A percentile compares a stretch with the other conserved stretches of the same genome.
Conservation (phyloP, 2,888 invertebrate genomes). For the Cephus rjabovi region DNA sequence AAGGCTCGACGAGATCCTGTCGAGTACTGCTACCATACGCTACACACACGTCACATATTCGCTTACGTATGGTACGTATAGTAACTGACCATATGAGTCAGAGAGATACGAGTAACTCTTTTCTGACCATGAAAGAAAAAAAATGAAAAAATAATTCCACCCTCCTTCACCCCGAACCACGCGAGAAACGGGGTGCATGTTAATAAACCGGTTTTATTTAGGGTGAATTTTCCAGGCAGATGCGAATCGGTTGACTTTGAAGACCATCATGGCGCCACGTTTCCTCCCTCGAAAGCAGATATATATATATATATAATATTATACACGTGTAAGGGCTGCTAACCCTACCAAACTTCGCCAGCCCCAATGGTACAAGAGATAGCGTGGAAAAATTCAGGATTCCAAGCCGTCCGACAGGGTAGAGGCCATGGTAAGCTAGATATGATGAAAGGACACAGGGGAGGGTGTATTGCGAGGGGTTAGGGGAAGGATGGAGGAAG, state of each 20-base stretch:
- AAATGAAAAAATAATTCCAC: background rate
- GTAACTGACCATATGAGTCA: background rate
- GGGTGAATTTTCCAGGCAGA: slow-evolving; percentile 15
- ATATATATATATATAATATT: background rate
- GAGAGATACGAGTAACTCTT: background rate
- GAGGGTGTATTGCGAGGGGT: background rate
- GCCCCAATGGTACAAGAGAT: background rate
- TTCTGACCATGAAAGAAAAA: background rate
- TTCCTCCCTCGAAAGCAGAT: background rate
- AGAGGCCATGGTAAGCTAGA: background rate
- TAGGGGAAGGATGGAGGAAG: background rate
- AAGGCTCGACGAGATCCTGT: slow-evolving; percentile 38
- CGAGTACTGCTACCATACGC: slow-evolving; percentile 1
- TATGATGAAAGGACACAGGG: background rate
- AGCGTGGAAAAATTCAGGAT: background rate
- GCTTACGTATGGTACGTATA: background rate
- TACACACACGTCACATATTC: background rate
- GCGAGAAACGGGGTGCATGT: slow-evolving; percentile 38
- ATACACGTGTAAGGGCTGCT: background rate
- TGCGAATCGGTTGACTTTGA: slow-evolving; percentile 12
- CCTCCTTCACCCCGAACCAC: slow-evolving; percentile 1
- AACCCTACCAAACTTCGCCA: background rate
- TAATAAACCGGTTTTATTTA: slow-evolving; percentile 34
- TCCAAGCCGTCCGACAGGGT: background rate
- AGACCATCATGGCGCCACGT: background rate